A percentile compares a stretch with the other conserved stretches of the same genome.
These are phyloP conservation scores for Trachops cirrhosus DNA, from an alignment of 2,797 vertebrate genomes.

Conservation along the genomic window DNA sequence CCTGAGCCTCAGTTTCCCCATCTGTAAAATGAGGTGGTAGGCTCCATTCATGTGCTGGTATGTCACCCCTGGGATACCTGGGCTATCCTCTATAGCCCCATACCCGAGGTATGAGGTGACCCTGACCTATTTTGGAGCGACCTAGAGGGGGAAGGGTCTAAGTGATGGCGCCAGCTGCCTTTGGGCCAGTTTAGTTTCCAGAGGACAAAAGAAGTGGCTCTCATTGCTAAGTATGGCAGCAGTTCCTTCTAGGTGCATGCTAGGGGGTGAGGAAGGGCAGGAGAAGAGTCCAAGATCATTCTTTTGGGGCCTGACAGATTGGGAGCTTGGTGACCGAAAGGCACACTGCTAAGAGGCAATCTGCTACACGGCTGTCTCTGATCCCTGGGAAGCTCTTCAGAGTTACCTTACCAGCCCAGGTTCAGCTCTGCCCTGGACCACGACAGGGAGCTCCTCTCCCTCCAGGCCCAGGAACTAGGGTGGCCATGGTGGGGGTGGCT, in stretches of 20 bases:
- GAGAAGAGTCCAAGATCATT: not conserved
- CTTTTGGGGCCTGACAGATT: not conserved
- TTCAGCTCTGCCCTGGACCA: not conserved
- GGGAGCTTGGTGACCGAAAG: not conserved
- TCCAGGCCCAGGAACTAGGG: not conserved
- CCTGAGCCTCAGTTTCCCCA: not conserved
- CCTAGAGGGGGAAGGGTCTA: not conserved
- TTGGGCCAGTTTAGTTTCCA: slow-evolving; percentile 1
- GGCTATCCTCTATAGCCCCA: not conserved
- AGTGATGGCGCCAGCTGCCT: not conserved
- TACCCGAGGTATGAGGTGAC: not conserved
- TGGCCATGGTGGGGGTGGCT: not conserved
- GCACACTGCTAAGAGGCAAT: not conserved
- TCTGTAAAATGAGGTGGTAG: not conserved
- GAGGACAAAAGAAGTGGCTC: not conserved
- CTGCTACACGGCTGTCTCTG: not conserved
- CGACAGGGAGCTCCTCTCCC: not conserved
- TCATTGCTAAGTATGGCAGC: not conserved
- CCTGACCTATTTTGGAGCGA: not conserved
- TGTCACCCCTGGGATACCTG: not conserved
- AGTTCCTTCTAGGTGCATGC: not conserved
- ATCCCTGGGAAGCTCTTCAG: not conserved
- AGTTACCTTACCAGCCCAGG: not conserved
- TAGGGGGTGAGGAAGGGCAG: not conserved
- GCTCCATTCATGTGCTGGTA: not conserved